These are phyloP conservation scores for Osmerus eperlanus DNA, from an alignment of 2,113 vertebrate species.

Conservation along the genomic window DNA sequence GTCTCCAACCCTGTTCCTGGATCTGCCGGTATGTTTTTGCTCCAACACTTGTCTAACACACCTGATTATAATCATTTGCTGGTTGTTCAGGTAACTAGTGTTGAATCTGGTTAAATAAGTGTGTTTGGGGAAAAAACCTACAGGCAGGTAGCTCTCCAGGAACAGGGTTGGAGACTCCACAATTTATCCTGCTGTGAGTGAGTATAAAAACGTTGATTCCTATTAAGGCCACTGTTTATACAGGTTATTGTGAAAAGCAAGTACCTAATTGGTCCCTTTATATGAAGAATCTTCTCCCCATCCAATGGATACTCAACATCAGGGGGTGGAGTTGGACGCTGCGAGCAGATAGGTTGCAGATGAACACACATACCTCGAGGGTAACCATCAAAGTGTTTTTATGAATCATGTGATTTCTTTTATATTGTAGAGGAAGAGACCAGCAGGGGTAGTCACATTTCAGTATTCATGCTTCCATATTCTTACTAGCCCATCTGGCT, in stretches of 20 bases:
- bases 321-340: conserved; percentile 88
- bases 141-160: too few relatives aligned
- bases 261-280: conserved; percentile 92
- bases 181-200: too few relatives aligned
- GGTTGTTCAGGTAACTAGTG: neutral
- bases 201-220: too few relatives aligned
- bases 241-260: neutral
- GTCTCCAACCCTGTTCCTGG: neutral
- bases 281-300: conserved; percentile 92
- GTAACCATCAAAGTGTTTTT: neutral
- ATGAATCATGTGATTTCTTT: neutral
- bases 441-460: neutral
- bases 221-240: too few relatives aligned
- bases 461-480: too few relatives aligned
- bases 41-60: neutral
- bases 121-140: neutral
- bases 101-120: neutral
- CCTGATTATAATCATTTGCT: neutral
- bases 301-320: conserved; percentile 92
- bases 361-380: neutral
- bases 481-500: too few relatives aligned
- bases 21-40: neutral
- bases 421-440: neutral
- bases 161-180: too few relatives aligned
- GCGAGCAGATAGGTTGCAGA: conserved; percentile 20